A percentile compares a stretch with the other conserved stretches of the same genome.
These are phyloP conservation scores for Staurois parvus DNA, from an alignment of 2,797 vertebrate species.

Conservation along the genomic window DNA sequence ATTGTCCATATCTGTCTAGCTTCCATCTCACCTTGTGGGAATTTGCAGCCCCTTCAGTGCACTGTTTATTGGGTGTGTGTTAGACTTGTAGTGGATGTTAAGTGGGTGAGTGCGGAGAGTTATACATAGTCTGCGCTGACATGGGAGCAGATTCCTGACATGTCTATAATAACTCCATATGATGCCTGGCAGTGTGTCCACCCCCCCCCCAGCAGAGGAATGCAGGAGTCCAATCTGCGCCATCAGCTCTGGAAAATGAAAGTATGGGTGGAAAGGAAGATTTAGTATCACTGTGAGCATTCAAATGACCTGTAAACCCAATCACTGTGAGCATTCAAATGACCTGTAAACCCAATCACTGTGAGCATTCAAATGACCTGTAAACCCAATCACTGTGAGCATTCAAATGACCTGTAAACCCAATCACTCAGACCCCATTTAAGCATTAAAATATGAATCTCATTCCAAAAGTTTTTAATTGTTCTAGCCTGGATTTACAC, in stretches of 20 bases:
- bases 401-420: neutral
- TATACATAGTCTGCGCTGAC: neutral
- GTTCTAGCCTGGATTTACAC: too few relatives aligned
- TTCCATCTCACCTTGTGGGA: neutral
- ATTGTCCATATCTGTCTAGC: too few relatives aligned
- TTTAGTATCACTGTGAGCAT: neutral
- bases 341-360: neutral
- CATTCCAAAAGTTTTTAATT: too few relatives aligned
- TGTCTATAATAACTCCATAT: constrained; percentile 20
- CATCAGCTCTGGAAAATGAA: constrained; percentile 12
- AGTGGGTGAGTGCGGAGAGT: neutral
- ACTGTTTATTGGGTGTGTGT: neutral
- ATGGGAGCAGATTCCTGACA: neutral
- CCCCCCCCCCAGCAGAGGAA: constrained; percentile 30
- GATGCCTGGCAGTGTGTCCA: constrained; percentile 9
- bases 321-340: neutral
- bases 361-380: neutral
- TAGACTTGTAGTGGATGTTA: neutral
- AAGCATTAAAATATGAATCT: too few relatives aligned
- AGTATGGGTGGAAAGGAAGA: neutral
- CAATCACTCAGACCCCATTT: too few relatives aligned
- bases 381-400: neutral
- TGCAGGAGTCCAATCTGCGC: constrained; percentile 24
- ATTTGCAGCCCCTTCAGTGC: neutral
- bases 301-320: neutral